phyloP scores from a whole-genome alignment of 2,113 vertebrate genomes.

The Bucco capensis region DNA sequence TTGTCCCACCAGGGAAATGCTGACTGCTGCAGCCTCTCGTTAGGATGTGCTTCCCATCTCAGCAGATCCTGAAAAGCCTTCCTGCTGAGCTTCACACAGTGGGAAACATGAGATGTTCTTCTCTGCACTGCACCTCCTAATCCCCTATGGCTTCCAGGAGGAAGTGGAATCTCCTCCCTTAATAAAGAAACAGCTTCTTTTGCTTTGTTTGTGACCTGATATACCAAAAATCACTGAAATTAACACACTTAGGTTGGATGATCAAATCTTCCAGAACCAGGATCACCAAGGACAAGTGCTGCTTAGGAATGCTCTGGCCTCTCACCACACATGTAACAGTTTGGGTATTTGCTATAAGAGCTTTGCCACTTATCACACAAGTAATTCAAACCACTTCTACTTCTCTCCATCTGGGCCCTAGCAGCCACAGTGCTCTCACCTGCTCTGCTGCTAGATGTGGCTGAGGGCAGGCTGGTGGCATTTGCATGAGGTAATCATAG shows the following conservation, averaged over 20 bases:
- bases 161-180: not conserved
- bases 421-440: not conserved
- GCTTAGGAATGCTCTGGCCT: not conserved
- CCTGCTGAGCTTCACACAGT: not conserved
- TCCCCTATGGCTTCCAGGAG: not conserved
- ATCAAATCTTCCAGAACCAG: not conserved
- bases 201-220: not conserved
- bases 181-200: not conserved
- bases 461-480: not conserved
- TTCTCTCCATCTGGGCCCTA: not conserved
- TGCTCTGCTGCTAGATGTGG: rapidly evolving
- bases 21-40: not conserved
- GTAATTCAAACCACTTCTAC: not conserved
- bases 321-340: not conserved
- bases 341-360: not conserved
- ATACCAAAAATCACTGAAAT: not conserved
- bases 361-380: not conserved
- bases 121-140: not conserved
- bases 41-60: not conserved
- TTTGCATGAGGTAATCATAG: not conserved
- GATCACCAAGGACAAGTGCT: not conserved
- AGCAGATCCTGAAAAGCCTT: not conserved
- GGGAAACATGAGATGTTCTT: not conserved
- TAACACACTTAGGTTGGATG: not conserved
- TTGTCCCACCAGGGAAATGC: not conserved